Evolutionary conservation across 2,888 invertebrate species (phyloP), one percentile per base, ranked within the genome.

Genomic region (Petrophora chlorosata): DNA sequence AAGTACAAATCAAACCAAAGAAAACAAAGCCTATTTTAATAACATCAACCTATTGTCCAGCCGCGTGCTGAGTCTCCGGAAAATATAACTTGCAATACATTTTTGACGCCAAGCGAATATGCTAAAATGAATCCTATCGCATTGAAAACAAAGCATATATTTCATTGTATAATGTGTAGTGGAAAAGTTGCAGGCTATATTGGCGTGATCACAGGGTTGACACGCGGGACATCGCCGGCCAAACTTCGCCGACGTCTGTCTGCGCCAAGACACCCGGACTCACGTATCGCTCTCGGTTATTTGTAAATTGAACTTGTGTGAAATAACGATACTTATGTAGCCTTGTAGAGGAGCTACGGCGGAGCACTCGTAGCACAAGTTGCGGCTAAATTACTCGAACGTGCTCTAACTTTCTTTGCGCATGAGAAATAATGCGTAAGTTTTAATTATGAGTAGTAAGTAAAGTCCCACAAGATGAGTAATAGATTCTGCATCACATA

Each of bases 181-280:
- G 12, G 32, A 41, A 52, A 53, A 25, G 25, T 53, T 46, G 50
- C 36, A 44, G 30, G 47, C 51, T 55, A 78, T 82, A 85, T 85
- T 85, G 79, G 85, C 82, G 76, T 84, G 83, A 85, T 85, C 85
- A 85, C 73, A 59, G 63, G 69, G 67, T 78, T 79, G 83, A 79
- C 83, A 85, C 84, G 84, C 68, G 75, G 70, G 69, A 65, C 69
- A 62, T 60, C 63, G 56, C 64, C 67, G 68, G 73, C 61, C 70
- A 66, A 80, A 82, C 73, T 83, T 82, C 61, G 73, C 73, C 81
- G 80, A 77, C 81, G 79, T 71, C 77, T 76, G 75, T 58, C 59
- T 56, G 53, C 62, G 53, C 59, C 56, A 56, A 56, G 61, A 61
- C 43, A 50, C 43, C 48, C 50, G 48, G 39, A 68, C 59, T 41